A percentile compares a stretch with the other conserved stretches of the same genome.
These are phyloP conservation scores for Ctenodactylus gundi DNA, from an alignment of 2,113 vertebrate genomes.

Conservation along the genomic window DNA sequence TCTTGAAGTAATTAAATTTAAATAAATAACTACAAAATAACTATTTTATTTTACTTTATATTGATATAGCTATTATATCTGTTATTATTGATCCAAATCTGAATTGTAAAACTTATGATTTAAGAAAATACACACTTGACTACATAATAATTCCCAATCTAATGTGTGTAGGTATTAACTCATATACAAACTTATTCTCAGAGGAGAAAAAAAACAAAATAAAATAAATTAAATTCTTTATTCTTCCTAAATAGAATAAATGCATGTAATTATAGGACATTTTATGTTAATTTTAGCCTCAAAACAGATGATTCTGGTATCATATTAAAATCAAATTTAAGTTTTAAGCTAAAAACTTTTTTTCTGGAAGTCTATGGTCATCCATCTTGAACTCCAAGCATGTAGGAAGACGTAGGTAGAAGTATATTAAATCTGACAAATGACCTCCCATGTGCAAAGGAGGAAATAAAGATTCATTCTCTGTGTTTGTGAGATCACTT, in stretches of 20 bases:
- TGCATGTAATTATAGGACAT: constrained; percentile 53
- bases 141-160: background rate
- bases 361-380: constrained; percentile 74
- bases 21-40: background rate
- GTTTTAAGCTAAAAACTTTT: constrained; percentile 73
- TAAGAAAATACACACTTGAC: background rate
- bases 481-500: constrained; percentile 89
- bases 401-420: constrained; percentile 86
- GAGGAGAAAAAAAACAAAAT: background rate
- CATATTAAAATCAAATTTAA: constrained; percentile 75
- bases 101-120: background rate
- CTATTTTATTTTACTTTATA: no score
- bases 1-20: background rate
- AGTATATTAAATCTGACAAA: constrained; percentile 90
- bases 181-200: background rate
- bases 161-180: background rate
- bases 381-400: constrained; percentile 85
- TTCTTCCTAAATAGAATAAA: constrained; percentile 7
- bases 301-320: constrained; percentile 42
- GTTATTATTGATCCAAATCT: background rate
- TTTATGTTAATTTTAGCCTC: constrained; percentile 37
- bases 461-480: constrained; percentile 91
- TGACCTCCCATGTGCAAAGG: constrained; percentile 89
- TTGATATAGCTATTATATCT: background rate
- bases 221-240: background rate